phyloP scores from a whole-genome alignment of 2,797 vertebrate species.

The Amphiprion clarkii region DNA sequence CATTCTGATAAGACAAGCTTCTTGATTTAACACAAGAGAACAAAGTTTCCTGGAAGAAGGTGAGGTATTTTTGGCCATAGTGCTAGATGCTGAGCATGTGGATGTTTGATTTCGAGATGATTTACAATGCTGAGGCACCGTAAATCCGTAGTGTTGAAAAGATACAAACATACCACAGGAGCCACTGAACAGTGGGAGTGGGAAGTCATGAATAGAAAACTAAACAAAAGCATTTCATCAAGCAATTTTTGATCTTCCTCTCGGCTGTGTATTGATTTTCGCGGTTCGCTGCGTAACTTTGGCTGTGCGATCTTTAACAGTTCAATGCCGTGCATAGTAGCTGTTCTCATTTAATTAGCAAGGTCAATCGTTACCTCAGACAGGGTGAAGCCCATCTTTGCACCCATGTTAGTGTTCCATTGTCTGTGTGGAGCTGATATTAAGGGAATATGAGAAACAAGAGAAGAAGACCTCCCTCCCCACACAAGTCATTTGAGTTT shows the following conservation, averaged over 20 bases:
- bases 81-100: constrained; percentile 54
- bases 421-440: constrained; percentile 35
- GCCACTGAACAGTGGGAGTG: constrained; percentile 71
- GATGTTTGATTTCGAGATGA: constrained; percentile 72
- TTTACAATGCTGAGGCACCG: constrained; percentile 68
- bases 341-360: constrained; percentile 73
- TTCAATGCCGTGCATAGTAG: constrained; percentile 47
- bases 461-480: constrained; percentile 22
- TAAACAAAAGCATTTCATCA: constrained; percentile 66
- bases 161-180: constrained; percentile 74
- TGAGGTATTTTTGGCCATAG: constrained; percentile 71
- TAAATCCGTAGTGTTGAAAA: constrained; percentile 79
- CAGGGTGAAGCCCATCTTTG: constrained; percentile 24
- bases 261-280: constrained; percentile 53
- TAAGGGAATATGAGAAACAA: constrained; percentile 43
- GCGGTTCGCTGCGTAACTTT: constrained; percentile 56
- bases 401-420: constrained; percentile 21
- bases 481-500: constrained; percentile 58
- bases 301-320: constrained; percentile 56
- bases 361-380: constrained; percentile 70
- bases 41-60: constrained; percentile 63
- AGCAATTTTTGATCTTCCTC: constrained; percentile 65
- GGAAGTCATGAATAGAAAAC: constrained; percentile 67
- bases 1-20: constrained; percentile 59
- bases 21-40: constrained; percentile 74